Evolutionary conservation across 2,888 invertebrate species (phyloP).

Genomic region (Microplitis deprimator): DNA sequence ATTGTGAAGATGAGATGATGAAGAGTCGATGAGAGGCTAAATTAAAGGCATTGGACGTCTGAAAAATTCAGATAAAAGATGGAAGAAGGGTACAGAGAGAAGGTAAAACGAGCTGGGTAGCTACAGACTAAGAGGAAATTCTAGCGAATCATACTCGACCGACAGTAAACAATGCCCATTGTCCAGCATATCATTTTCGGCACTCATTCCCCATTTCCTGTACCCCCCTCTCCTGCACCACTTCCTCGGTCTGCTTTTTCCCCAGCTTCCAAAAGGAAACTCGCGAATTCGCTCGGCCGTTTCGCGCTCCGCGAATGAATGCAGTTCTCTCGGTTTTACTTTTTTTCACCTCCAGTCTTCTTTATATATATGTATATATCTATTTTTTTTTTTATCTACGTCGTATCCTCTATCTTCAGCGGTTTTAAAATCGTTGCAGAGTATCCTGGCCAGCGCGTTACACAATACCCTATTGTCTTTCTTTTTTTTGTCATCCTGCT

Average conservation of each 20-base stretch:
- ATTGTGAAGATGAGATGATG: slow-evolving; percentile 9
- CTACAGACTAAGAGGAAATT: slow-evolving; percentile 25
- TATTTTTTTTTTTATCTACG: slow-evolving; percentile 21
- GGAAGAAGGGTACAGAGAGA: slow-evolving; percentile 7
- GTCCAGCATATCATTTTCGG: slow-evolving; percentile 67
- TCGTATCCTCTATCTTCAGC: slow-evolving; percentile 16
- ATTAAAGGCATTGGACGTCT: slow-evolving; percentile 21
- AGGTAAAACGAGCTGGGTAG: not conserved
- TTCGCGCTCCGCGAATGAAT: slow-evolving; percentile 45
- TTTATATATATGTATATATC: slow-evolving; percentile 34
- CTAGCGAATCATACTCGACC: slow-evolving; percentile 59
- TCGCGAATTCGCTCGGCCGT: slow-evolving; percentile 49
- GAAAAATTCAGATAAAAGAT: slow-evolving; percentile 2
- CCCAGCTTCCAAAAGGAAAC: slow-evolving; percentile 14
- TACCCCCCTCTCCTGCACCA: slow-evolving; percentile 40
- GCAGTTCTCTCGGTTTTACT: slow-evolving; percentile 37
- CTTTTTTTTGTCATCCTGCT: slow-evolving; percentile 6
- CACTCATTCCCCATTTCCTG: slow-evolving; percentile 64
- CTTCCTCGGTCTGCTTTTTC: not conserved
- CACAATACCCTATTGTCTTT: slow-evolving; percentile 36
- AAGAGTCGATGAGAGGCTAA: slow-evolving; percentile 14
- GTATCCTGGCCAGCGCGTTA: slow-evolving; percentile 38
- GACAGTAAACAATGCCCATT: slow-evolving; percentile 65
- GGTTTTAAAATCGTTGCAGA: slow-evolving; percentile 37
- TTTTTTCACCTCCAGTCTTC: slow-evolving; percentile 42